Evolutionary conservation across 1,140 invertebrate species (phyloP).

Genomic region (Tetraneura akinire): DNA sequence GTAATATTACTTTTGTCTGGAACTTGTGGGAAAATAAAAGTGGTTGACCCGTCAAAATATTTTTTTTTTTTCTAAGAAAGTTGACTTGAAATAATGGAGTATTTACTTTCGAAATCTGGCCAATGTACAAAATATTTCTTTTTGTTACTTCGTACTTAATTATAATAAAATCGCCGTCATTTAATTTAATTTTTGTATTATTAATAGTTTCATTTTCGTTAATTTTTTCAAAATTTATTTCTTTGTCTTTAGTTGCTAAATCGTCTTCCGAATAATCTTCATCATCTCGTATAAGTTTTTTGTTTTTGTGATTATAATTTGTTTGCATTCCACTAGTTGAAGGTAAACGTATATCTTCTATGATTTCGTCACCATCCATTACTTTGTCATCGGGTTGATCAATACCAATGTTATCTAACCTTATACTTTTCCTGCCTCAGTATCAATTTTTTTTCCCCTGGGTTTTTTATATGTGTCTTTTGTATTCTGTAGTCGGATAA

Average conservation of each 20-base stretch:
- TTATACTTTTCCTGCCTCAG: background rate
- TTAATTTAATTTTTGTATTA: background rate
- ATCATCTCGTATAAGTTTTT: too few species aligned
- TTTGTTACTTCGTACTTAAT: background rate
- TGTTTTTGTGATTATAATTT: too few species aligned
- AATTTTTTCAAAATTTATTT: background rate
- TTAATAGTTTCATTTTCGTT: background rate
- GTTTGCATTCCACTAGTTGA: background rate
- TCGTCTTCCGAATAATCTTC: too few species aligned
- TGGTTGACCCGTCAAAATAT: background rate
- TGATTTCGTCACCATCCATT: background rate
- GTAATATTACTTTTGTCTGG: background rate
- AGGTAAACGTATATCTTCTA: background rate
- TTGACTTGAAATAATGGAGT: background rate
- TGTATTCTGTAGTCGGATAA: background rate
- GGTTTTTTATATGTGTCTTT: background rate
- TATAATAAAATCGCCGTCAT: background rate
- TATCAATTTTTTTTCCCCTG: background rate
- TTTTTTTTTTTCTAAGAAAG: background rate
- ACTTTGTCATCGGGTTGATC: background rate
- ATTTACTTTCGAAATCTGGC: background rate
- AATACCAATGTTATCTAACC: background rate
- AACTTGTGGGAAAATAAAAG: background rate
- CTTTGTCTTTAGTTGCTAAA: too few species aligned
- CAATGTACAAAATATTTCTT: conserved; percentile 1